phyloP scores from a whole-genome alignment of 2,113 vertebrate genomes.

The Poecile atricapillus region DNA sequence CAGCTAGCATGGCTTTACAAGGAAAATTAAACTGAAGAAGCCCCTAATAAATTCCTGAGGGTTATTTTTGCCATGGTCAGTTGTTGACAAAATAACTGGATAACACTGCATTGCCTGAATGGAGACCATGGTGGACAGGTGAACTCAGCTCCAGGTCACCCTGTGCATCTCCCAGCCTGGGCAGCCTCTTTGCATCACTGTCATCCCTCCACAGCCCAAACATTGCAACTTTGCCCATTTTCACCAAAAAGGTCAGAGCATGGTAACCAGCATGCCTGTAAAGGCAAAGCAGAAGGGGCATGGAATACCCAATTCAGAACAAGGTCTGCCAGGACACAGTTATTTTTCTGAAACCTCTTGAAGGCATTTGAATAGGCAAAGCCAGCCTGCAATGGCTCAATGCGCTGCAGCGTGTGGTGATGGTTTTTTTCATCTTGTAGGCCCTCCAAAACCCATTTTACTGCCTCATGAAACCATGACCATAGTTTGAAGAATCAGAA shows the following conservation, averaged over 20 bases:
- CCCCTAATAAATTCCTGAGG: background rate
- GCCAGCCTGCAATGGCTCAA: background rate
- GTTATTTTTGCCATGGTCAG: background rate
- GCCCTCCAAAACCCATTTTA: slow-evolving; percentile 37
- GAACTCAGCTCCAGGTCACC: background rate
- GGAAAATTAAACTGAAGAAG: background rate
- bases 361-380: slow-evolving; percentile 20
- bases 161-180: background rate
- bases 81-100: no score
- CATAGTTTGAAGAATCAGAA: slow-evolving; percentile 61
- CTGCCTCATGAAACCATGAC: slow-evolving; percentile 55
- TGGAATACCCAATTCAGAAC: background rate
- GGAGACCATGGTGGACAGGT: background rate
- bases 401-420: background rate
- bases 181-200: background rate
- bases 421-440: slow-evolving; percentile 54
- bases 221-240: background rate
- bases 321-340: background rate
- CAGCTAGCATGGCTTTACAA: background rate
- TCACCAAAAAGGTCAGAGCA: background rate
- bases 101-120: fast-evolving
- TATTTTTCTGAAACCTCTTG: background rate
- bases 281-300: background rate
- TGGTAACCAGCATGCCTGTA: background rate
- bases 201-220: background rate